Evolutionary conservation across 2,113 vertebrate genomes (phyloP), one percentile per base, ranked within the genome.

Genomic region (Xerus inauris): DNA sequence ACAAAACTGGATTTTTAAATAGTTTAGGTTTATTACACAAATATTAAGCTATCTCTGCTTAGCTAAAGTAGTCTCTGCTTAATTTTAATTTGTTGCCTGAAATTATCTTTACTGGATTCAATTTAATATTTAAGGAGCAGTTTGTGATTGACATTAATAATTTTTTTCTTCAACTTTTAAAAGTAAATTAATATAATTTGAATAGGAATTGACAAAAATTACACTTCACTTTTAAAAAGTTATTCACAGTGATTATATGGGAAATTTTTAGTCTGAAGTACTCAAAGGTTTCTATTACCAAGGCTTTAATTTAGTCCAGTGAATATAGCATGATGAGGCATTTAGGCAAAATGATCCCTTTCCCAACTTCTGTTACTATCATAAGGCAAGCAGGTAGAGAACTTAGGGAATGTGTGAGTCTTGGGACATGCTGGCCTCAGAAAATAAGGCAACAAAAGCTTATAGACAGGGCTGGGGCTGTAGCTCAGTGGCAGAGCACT

Each of bases 231-330:
- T 67, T 67, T 59, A 89, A 62, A 26, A 71, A 89, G 59, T 62
- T 19, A 76, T 75, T 89, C 89, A 28, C 12, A 20, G 35, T 85
- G 42, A 71, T 91, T 91, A 32, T 79, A 6, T 80, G 59, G 72
- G 42, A 30, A 90, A 51, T 72, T 71, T 79, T 94, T 79, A 90
- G 49, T 85, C 64, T 65, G 73, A 75, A 76, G 40, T 89, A 83
- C 38, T 89, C 69, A 54, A 77, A 79, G 80, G 13, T 47, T 54
- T 62, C 35, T 91, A 28, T 69, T 94, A 79, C 51, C 42, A 42
- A 8, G 35, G n/a, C 62, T 85, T 73, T 88, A 82, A 81, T 54
- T 65, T 86, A 79, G 62, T 80, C 64, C n/a, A 80, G 71, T 84
- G 45, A 89, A 26, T 85, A 22, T 9, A n/a, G 7, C 49, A 8